Evolutionary conservation across 2,888 invertebrate genomes (phyloP).

Genomic region (Cataglyphis cursor): DNA sequence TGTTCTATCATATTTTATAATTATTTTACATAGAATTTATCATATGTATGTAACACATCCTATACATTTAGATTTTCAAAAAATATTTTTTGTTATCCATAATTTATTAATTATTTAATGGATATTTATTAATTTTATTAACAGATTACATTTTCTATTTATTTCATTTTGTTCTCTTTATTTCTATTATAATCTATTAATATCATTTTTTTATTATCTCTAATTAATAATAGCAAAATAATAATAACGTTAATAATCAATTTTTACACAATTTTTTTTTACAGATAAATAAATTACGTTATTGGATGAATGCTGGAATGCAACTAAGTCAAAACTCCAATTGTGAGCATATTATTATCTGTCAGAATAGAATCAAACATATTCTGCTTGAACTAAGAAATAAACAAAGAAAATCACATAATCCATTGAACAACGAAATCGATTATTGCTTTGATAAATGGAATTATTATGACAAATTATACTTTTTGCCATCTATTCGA

Average conservation of each 20-base stretch:
- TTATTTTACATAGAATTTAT: background rate
- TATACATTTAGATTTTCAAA: background rate
- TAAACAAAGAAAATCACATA: conserved; percentile 85
- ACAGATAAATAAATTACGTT: conserved; percentile 92
- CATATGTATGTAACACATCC: background rate
- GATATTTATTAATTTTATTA: conserved; percentile 1
- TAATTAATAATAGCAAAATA: background rate
- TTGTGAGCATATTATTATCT: conserved; percentile 82
- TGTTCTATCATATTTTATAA: background rate
- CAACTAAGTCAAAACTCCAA: conserved; percentile 84
- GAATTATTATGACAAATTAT: conserved; percentile 80
- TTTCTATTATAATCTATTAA: background rate
- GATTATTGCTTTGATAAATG: conserved; percentile 82
- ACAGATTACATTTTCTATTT: background rate
- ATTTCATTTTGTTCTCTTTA: background rate
- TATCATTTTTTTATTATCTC: background rate
- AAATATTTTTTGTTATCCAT: background rate
- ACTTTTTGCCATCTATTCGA: conserved; percentile 84
- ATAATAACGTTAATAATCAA: background rate
- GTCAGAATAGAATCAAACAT: conserved; percentile 87
- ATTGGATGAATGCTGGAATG: conserved; percentile 91
- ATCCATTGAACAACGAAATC: conserved; percentile 66
- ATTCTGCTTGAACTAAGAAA: conserved; percentile 86
- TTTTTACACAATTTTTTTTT: conserved; percentile 26
- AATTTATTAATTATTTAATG: background rate